phyloP scores from a whole-genome alignment of 2,113 vertebrate genomes.

The Plecotus auritus region DNA sequence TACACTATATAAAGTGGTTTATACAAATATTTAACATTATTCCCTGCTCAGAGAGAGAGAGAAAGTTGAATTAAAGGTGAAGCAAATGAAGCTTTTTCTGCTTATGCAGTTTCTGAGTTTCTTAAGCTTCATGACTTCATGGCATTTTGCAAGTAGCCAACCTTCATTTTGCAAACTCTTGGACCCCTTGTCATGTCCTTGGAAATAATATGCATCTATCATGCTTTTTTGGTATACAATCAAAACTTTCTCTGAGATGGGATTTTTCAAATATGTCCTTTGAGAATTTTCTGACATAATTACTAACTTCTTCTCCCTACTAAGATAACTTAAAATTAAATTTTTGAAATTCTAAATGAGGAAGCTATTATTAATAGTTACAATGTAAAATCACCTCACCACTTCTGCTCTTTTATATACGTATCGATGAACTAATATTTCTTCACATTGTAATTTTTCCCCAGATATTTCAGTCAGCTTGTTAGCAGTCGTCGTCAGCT shows the following conservation, averaged over 20 bases:
- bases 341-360: neutral
- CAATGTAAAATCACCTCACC: neutral
- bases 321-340: neutral
- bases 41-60: neutral
- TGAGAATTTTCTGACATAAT: neutral
- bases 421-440: neutral
- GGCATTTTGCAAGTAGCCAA: neutral
- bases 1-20: neutral
- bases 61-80: neutral
- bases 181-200: neutral
- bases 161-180: neutral
- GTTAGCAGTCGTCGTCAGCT: slow-evolving; percentile 96
- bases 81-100: neutral
- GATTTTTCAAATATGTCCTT: neutral
- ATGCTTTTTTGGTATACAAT: neutral
- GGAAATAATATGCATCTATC: neutral
- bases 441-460: slow-evolving; percentile 67
- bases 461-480: slow-evolving; percentile 98
- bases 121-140: neutral
- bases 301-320: neutral
- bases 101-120: neutral
- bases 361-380: neutral
- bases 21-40: neutral
- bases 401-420: neutral
- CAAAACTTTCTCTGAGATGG: neutral